Base-by-base conservation (phyloP, 2,113 vertebrate species). In the Arothron firmamentum region DNA sequence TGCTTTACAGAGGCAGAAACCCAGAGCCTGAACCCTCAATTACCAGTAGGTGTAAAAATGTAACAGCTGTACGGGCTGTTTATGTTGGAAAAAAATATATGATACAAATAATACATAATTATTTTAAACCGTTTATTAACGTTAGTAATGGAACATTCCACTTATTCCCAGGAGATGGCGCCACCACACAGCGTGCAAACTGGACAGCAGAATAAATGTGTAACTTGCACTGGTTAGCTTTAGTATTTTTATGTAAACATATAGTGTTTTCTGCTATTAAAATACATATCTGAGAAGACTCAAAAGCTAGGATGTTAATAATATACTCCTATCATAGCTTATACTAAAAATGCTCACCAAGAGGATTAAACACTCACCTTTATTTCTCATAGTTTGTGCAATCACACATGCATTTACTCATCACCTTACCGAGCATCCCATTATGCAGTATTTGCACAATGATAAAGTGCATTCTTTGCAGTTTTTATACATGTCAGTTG, bases 261-360 rank as follows among this genome's bases (percentile, higher is more conserved):
- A 11, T 38, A 2, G 1, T 38, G 34, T 38, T 38, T 2, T 9
- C 4, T 38, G 34, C 34, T 38, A 38, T 10, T 38, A 38, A 38
- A 38, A 38, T 10, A 38, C 34, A 38, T 11, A 38, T 1, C 11
- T 31, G 23, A 47, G 14, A 17, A 48, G 20, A 52, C 16, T 49
- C 28, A 34, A 16, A 46, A 14, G 38, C 45, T 10, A 20, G 41
- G 2, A 60, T 45, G 16, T 8, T 47, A 47, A 16, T 17, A 7
- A 47, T 25, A 47, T 25, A 16, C 65, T 65, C 25, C 25, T 19
- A 11, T 64, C 60, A 54, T 25, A 34, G 11, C 34, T 38, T 15
- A 57, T 72, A 43, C 60, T 62, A 21, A 76, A 81, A 67, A 8
- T 53, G 74, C 72, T 78, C 67, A 78, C 56, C 51, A 60, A 58